Base-by-base conservation (phyloP, 2,113 vertebrate species). In the Megaceryle maxima region DNA sequence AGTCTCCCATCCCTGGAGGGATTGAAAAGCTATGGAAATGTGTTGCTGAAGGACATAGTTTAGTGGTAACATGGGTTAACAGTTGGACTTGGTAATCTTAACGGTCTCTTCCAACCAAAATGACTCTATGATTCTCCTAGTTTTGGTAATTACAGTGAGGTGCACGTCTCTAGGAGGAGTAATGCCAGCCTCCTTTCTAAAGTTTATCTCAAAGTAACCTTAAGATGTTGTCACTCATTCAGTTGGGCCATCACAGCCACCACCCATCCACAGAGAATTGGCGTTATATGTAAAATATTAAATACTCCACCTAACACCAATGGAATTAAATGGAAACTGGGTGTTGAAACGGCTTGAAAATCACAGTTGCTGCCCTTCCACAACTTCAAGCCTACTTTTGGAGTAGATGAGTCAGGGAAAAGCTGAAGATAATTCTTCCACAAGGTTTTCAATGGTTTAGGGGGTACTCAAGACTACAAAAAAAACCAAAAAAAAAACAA, bases 281-380 rank as follows among this genome's bases (percentile, higher is more conserved):
- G 10, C 1, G 1, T 48, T 50, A 17, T 13, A 11, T 1, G 2
- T 33, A 13, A 66, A 59, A 44, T 51, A 28, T 1, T 5, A 63
- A 31, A 25, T 60, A 24, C 14, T 79, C 26, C 3, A 63, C 50
- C 26, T 57, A 70, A 87, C 20, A 29, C 33, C 6, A 39, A 35
- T 37, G 41, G 55, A 80, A 69, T n/a, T 48, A 68, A 63, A 66
- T 68, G 31, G 60, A 55, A 74, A 43, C 18, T 74, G 31, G 21
- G 14, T 55, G n/a, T n/a, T 55, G n/a, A 67, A 35, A 79, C 17
- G 56, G 53, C 25, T 43, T 62, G 46, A 60, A 73, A 68, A 62
- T 67, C 20, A 20, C 28, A 53, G 37, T 50, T 1, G 4, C 16
- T 59, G 37, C 11, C 51, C 18, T 66, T 64, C 50, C 1, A 1